phyloP scores from a whole-genome alignment of 2,113 vertebrate genomes.

The Cheilinus undulatus region DNA sequence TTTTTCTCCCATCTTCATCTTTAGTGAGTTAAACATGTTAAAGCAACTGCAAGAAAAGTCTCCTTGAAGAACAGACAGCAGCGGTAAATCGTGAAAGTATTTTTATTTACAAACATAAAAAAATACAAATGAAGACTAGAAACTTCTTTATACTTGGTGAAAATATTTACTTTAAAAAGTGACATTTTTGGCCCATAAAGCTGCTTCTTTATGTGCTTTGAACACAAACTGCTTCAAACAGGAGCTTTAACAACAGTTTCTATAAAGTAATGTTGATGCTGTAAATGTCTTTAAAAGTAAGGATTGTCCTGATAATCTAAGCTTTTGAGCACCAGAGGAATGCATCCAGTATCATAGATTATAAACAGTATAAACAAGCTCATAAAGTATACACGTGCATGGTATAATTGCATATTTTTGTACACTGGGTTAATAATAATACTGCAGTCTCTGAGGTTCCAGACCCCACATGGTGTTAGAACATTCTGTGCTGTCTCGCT shows the following conservation, averaged over 20 bases:
- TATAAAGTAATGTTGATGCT: background rate
- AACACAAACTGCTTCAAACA: background rate
- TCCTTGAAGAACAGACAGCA: background rate
- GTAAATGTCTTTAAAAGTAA: background rate
- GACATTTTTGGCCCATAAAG: background rate
- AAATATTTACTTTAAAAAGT: background rate
- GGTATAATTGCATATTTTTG: slow-evolving; percentile 22
- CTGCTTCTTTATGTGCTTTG: slow-evolving; percentile 2
- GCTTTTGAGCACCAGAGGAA: background rate
- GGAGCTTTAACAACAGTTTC: background rate
- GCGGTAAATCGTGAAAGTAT: background rate
- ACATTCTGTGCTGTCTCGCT: background rate
- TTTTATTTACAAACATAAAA: slow-evolving; percentile 63
- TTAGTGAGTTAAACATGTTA: too few species aligned
- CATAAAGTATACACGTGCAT: slow-evolving; percentile 45
- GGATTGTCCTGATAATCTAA: background rate
- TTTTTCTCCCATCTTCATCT: too few species aligned
- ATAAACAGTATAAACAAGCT: slow-evolving; percentile 41
- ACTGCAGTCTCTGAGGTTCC: slow-evolving; percentile 50
- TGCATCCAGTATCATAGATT: slow-evolving; percentile 6
- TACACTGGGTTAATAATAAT: slow-evolving; percentile 33
- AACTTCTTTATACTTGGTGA: background rate
- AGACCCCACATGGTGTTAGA: slow-evolving; percentile 34
- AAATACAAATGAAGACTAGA: slow-evolving; percentile 5
- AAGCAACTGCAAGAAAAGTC: background rate